Evolutionary conservation across 2,797 vertebrate genomes (phyloP).

Genomic region (Lemur catta): DNA sequence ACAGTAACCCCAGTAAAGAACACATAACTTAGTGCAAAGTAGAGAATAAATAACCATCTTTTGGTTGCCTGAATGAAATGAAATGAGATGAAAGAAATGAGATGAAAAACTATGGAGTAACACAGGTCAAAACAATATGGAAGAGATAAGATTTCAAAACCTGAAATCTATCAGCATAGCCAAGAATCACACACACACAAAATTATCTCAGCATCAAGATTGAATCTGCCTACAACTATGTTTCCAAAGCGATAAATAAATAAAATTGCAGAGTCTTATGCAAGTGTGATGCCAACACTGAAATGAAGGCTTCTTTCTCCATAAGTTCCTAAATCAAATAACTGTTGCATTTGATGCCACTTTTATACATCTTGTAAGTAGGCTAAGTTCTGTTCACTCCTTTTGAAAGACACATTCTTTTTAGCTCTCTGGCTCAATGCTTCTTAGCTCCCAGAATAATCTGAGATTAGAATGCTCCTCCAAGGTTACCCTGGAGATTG

Average conservation of each 20-base stretch:
- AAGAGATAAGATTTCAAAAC: constrained; percentile 22
- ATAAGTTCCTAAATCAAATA: not conserved
- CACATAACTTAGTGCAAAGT: not conserved
- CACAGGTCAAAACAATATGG: not conserved
- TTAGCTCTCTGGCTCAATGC: not conserved
- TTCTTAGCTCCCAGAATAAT: not conserved
- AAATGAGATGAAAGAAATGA: not conserved
- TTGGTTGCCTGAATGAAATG: not conserved
- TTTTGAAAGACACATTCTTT: not conserved
- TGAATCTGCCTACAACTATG: not conserved
- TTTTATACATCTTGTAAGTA: not conserved
- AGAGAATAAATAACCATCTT: not conserved
- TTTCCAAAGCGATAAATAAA: not conserved
- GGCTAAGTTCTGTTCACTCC: not conserved
- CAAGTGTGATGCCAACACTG: not conserved
- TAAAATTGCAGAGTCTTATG: not conserved
- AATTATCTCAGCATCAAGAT: constrained; percentile 1
- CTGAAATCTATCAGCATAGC: not conserved
- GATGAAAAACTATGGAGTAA: not conserved
- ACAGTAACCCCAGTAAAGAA: not conserved
- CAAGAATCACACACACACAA: constrained; percentile 22
- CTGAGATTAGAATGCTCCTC: not conserved
- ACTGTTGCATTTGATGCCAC: not conserved
- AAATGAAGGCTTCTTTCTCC: not conserved
- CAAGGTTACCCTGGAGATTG: not conserved